Percentiles rank a stretch among this genome's conserved stretches.
These are phyloP conservation scores for Scaptodrosophila lebanonensis DNA, from an alignment of 1,140 invertebrate species.

Conservation along the genomic window DNA sequence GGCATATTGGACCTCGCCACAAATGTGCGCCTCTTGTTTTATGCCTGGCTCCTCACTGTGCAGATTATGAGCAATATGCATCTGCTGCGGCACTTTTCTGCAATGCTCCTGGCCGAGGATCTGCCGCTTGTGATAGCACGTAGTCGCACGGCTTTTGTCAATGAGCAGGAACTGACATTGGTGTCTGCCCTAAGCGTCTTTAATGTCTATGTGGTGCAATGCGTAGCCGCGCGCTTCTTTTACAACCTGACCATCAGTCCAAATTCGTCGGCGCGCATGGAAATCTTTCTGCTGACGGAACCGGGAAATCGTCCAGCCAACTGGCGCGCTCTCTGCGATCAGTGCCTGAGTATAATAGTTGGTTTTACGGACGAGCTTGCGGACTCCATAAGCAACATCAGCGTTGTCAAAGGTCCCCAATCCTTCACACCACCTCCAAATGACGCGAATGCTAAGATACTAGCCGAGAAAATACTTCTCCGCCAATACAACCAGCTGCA, in stretches of 20 bases:
- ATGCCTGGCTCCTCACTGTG: conserved; percentile 83
- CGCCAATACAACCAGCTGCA: conserved; percentile 76
- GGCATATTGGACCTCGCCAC: conserved; percentile 41
- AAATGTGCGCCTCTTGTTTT: conserved; percentile 79
- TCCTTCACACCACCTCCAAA: conserved; percentile 14
- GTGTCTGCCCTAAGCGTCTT: conserved; percentile 79
- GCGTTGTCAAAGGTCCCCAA: conserved; percentile 30
- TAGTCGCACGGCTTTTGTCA: conserved; percentile 18
- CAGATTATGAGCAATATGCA: conserved; percentile 83
- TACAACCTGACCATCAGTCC: conserved; percentile 68
- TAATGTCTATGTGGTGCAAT: conserved; percentile 82
- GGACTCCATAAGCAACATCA: conserved; percentile 78
- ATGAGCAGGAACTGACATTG: conserved; percentile 72
- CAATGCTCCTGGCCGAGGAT: conserved; percentile 84
- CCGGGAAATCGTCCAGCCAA: conserved; percentile 85
- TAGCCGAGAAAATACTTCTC: conserved; percentile 60
- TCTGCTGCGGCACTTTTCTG: conserved; percentile 83
- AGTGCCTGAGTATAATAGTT: conserved; percentile 80
- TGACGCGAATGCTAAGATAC: conserved; percentile 34
- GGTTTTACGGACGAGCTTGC: conserved; percentile 81
- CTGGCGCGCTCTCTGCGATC: conserved; percentile 84
- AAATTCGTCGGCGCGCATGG: conserved; percentile 76
- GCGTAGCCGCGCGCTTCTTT: conserved; percentile 84
- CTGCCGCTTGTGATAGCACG: conserved; percentile 80
- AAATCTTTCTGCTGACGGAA: conserved; percentile 85